Base-by-base conservation (phyloP, 2,888 invertebrate genomes). In the Drosophila meridionalis region DNA sequence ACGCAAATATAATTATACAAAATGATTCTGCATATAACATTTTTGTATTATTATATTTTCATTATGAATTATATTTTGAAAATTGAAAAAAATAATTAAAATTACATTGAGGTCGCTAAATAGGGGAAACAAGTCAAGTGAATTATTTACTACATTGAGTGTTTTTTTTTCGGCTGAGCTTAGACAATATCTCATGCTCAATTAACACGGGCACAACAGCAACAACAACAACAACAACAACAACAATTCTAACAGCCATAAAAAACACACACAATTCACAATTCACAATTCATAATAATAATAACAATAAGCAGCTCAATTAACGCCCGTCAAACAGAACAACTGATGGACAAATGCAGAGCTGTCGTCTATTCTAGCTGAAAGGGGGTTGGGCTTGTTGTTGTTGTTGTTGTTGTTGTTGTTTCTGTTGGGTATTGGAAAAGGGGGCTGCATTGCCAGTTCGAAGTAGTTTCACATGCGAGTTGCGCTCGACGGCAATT, bases 251-350 rank as follows among this genome's bases (percentile, higher is more conserved):
- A 40, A 32, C 12, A 45, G 6, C 14, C 52, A 26, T 61, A 32
- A 11, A 60, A 11, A 60, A 50, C 45, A 56, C 42, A 61, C n/a
- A 45, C 28, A 47, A 43, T 43, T 43, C 47, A 47, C 43, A 56
- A 40, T 40, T 36, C 50, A 76, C 42, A 61, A 48, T 63, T 47
- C 53, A 69, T 48, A 77, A 65, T 47, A 80, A 73, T 59, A 56
- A 55, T 55, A 69, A 82, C 66, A 88, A 89, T 73, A 83, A 80
- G 71, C 77, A 89, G 82, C 88, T 88, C 87, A 87, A 90, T 87
- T 87, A 90, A 90, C 88, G 88, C 90, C 90, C 75, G 73, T 76
- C 83, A 73, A 42, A 28, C 57, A 5, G 36, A 36, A 32, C 32
- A 34, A 48, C 14, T 7, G 53, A 53, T 6, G n/a, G 52, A 26